phyloP scores from a whole-genome alignment of 2,797 vertebrate genomes.

The Ambastaia sidthimunki region DNA sequence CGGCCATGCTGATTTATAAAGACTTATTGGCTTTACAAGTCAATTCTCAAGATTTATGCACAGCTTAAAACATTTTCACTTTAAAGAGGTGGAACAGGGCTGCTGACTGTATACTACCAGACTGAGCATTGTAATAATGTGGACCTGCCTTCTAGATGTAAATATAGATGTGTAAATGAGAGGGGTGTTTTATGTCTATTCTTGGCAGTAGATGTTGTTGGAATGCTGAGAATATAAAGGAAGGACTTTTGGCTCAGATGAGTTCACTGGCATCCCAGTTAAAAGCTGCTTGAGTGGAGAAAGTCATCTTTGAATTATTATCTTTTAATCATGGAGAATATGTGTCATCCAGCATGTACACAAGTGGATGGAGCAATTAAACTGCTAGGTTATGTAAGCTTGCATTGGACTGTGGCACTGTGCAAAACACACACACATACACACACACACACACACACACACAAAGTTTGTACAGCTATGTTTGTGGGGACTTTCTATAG shows the following conservation, averaged over 20 bases:
- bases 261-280: conserved; percentile 59
- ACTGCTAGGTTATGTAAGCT: conserved; percentile 36
- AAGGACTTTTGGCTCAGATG: conserved; percentile 59
- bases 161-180: conserved; percentile 56
- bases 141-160: conserved; percentile 54
- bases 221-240: conserved; percentile 51
- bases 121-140: conserved; percentile 52
- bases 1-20: conserved; percentile 42
- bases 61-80: conserved; percentile 44
- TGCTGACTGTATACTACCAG: conserved; percentile 51
- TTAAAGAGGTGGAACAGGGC: conserved; percentile 39
- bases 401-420: conserved; percentile 20
- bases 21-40: conserved; percentile 39
- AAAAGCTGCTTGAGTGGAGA: conserved; percentile 52
- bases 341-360: conserved; percentile 54
- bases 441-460: conserved; percentile 9
- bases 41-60: conserved; percentile 48
- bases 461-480: not conserved
- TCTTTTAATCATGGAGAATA: conserved; percentile 65
- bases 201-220: conserved; percentile 56
- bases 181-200: conserved; percentile 54
- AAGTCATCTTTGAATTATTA: conserved; percentile 55
- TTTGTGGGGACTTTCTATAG: not conserved
- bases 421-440: too few relatives aligned
- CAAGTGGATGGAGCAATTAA: conserved; percentile 58